Evolutionary conservation across 2,797 vertebrate genomes (phyloP).

Genomic region (Phalloptychus januarius): DNA sequence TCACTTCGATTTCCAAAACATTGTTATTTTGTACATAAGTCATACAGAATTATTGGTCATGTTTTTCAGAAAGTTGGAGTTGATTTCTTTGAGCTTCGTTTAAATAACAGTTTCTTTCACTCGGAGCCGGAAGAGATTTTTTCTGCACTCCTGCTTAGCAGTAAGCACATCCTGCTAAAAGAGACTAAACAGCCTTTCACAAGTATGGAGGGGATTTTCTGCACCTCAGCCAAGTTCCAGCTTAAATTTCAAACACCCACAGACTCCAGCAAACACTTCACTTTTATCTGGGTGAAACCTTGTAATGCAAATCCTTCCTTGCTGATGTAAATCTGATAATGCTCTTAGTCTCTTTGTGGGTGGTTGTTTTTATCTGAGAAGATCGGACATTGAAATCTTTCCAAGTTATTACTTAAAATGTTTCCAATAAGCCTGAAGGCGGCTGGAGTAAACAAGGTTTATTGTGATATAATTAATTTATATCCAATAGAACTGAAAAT

Average conservation of each 20-base stretch:
- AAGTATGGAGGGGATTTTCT: constrained; percentile 38
- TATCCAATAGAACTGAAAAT: background rate
- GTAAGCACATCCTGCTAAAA: constrained; percentile 52
- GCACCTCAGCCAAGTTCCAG: constrained; percentile 35
- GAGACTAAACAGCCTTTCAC: constrained; percentile 29
- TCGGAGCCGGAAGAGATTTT: constrained; percentile 5
- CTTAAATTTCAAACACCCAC: constrained; percentile 41
- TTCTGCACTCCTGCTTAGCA: constrained; percentile 28
- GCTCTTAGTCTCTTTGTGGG: constrained; percentile 55
- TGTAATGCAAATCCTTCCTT: constrained; percentile 54
- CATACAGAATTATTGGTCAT: background rate
- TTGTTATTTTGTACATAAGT: background rate
- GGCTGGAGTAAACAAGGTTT: constrained; percentile 6
- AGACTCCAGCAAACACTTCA: constrained; percentile 36
- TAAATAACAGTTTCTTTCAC: constrained; percentile 5
- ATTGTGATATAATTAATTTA: background rate
- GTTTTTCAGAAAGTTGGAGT: background rate
- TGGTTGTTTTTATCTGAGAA: constrained; percentile 50
- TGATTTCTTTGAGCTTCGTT: constrained; percentile 4
- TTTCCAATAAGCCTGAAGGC: constrained; percentile 8
- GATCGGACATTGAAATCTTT: constrained; percentile 32
- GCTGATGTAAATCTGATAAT: constrained; percentile 65
- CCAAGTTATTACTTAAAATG: constrained; percentile 13
- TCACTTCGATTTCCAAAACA: background rate
- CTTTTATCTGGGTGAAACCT: constrained; percentile 45